A percentile compares a stretch with the other conserved stretches of the same genome.
Evolutionary conservation across 2,797 vertebrate genomes (phyloP).

Genomic region (Okamejei kenojei): DNA sequence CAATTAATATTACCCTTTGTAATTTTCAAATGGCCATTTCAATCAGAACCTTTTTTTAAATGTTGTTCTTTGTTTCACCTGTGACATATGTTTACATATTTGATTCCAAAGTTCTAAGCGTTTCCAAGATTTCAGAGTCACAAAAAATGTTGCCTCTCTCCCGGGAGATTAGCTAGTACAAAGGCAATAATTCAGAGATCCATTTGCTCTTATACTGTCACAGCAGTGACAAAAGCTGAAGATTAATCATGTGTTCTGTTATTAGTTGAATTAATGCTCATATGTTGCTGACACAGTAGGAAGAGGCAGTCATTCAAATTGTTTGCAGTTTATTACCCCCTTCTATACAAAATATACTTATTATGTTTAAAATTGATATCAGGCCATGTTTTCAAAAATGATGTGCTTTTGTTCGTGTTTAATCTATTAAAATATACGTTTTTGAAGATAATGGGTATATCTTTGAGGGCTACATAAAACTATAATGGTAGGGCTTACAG

Average conservation of each 20-base stretch:
- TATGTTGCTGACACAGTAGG: background rate
- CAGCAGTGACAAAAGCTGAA: background rate
- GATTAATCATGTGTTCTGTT: constrained; percentile 7
- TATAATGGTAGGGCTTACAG: background rate
- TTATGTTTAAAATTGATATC: background rate
- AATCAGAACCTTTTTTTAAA: background rate
- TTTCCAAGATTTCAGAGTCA: background rate
- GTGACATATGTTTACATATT: background rate
- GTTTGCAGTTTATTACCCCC: background rate
- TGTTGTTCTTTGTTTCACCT: background rate
- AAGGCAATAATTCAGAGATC: constrained; percentile 18
- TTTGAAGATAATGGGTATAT: background rate
- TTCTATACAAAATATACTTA: background rate
- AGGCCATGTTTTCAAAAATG: background rate
- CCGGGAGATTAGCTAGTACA: constrained; percentile 3
- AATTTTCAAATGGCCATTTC: constrained; percentile 13
- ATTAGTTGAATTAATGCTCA: background rate
- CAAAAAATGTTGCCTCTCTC: background rate
- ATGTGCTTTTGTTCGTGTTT: background rate
- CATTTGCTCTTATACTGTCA: background rate
- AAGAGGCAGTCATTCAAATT: background rate
- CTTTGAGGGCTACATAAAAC: background rate
- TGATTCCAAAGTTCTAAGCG: background rate
- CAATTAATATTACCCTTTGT: background rate
- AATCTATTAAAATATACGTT: background rate